Conservation (phyloP, 2,113 vertebrate species). For the Catharus bicknelli region DNA sequence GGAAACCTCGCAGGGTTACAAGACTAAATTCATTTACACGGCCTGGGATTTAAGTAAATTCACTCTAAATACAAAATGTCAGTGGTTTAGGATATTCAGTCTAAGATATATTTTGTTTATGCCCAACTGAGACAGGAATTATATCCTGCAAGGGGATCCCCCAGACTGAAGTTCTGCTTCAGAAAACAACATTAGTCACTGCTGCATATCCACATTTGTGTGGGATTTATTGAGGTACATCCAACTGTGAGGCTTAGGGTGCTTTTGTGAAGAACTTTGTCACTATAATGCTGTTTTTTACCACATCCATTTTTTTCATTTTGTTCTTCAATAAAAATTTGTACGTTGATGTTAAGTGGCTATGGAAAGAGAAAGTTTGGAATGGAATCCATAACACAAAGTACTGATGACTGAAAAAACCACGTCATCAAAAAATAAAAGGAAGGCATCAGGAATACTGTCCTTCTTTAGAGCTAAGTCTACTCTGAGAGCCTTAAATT, state of each 20-base stretch:
- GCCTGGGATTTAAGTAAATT: neutral
- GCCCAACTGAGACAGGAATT: neutral
- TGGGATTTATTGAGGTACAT: neutral
- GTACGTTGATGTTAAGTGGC: neutral
- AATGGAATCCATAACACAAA: neutral
- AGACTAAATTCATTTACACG: neutral
- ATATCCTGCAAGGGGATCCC: neutral
- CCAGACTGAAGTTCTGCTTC: neutral
- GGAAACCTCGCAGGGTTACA: neutral
- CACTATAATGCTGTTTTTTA: neutral
- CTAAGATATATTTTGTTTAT: neutral
- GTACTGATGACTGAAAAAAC: neutral
- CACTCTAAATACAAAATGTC: neutral
- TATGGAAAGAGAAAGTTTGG: neutral
- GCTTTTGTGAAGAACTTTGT: neutral
- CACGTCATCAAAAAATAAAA: neutral
- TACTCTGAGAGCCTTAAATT: neutral
- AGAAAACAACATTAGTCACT: neutral
- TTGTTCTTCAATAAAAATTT: neutral
- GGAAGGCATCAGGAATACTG: neutral
- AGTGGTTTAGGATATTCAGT: neutral
- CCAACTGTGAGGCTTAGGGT: neutral
- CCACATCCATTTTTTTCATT: neutral
- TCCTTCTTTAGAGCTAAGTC: neutral
- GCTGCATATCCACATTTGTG: neutral